Evolutionary conservation across 2,113 vertebrate species (phyloP).

Genomic region (Callipepla californica): DNA sequence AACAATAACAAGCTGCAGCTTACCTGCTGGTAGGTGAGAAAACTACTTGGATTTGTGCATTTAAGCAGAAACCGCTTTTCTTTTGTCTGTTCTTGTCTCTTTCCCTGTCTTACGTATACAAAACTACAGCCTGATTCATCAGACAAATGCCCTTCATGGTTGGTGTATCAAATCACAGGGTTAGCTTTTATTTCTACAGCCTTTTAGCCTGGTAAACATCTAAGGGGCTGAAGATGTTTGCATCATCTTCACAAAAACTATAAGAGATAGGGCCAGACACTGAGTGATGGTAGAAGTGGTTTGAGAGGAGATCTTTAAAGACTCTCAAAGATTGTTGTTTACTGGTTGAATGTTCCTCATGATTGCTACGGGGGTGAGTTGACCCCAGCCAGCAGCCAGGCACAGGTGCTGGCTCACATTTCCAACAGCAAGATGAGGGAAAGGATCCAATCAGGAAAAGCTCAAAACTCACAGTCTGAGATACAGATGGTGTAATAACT

Average conservation of each 20-base stretch:
- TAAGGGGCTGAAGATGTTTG: neutral
- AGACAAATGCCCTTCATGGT: neutral
- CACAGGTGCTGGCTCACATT: neutral
- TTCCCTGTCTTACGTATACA: neutral
- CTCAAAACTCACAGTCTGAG: neutral
- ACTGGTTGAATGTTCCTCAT: neutral
- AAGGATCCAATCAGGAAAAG: neutral
- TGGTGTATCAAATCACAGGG: neutral
- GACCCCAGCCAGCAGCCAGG: neutral
- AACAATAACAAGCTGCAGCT: neutral
- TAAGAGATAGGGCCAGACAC: accelerated
- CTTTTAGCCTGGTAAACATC: neutral
- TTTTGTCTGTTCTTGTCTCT: neutral
- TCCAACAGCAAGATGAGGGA: accelerated
- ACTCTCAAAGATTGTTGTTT: neutral
- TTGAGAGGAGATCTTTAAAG: neutral
- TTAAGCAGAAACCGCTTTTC: neutral
- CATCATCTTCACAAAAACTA: neutral
- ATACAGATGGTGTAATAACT: neutral
- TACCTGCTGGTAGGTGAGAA: neutral
- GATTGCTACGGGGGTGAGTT: neutral
- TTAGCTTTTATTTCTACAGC: neutral
- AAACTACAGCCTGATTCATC: neutral
- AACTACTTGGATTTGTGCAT: neutral
- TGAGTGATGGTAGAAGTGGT: neutral